phyloP scores from a whole-genome alignment of 92 coral and sea anemone species.

The Zoanthus sansibaricus region DNA sequence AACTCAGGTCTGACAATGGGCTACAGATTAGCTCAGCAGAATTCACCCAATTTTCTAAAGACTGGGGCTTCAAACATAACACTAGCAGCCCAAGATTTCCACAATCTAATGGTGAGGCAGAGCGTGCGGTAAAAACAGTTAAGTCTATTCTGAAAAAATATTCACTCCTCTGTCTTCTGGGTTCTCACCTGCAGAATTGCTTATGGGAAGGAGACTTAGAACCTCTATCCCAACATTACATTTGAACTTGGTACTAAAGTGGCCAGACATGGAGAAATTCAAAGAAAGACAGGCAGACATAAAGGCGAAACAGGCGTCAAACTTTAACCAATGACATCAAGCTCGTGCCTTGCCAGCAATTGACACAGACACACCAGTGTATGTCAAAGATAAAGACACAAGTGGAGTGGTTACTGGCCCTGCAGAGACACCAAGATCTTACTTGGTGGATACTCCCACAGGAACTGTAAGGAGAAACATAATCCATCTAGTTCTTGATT shows the following conservation, averaged over 20 bases:
- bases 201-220: slow-evolving; percentile 49
- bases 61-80: slow-evolving; percentile 50
- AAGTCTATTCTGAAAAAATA: slow-evolving; percentile 62
- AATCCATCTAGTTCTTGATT: slow-evolving; percentile 10
- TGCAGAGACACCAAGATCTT: slow-evolving; percentile 44
- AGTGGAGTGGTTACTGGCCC: slow-evolving; percentile 25
- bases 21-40: slow-evolving; percentile 57
- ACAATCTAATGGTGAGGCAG: slow-evolving; percentile 63
- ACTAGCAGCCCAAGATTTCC: slow-evolving; percentile 47
- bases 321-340: slow-evolving; percentile 37
- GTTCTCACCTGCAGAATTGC: slow-evolving; percentile 54
- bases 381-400: slow-evolving; percentile 40
- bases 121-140: slow-evolving; percentile 62
- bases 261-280: slow-evolving; percentile 42
- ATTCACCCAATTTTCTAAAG: slow-evolving; percentile 43
- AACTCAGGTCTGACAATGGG: slow-evolving; percentile 63
- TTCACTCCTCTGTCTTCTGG: slow-evolving; percentile 66
- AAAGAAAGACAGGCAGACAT: slow-evolving; percentile 48
- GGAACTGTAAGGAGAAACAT: slow-evolving; percentile 13
- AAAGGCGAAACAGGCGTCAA: slow-evolving; percentile 43
- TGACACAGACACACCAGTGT: slow-evolving; percentile 39
- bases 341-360: slow-evolving; percentile 25
- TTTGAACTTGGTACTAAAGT: slow-evolving; percentile 27
- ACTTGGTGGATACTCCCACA: slow-evolving; percentile 21
- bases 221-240: slow-evolving; percentile 50